These are phyloP conservation scores for Acrossocheilus wenchowensis DNA, from an alignment of 2,797 vertebrate genomes.

Conservation along the genomic window DNA sequence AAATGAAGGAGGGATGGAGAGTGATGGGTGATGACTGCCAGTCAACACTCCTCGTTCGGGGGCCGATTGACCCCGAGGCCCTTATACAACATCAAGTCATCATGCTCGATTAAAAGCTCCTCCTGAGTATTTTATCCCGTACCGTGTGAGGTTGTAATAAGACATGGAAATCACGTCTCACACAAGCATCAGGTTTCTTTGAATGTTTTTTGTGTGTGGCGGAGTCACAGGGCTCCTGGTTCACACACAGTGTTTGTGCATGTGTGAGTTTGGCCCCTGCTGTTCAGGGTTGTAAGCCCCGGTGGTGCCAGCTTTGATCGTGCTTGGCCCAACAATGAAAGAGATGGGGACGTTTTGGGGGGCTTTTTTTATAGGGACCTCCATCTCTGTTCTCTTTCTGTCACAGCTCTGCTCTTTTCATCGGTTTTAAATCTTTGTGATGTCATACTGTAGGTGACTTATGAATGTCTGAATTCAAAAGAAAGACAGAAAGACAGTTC, in stretches of 20 bases:
- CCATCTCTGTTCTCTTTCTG: conserved; percentile 13
- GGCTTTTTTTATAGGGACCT: not conserved
- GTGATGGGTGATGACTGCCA: not conserved
- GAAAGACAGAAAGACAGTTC: not conserved
- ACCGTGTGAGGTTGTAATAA: conserved; percentile 10
- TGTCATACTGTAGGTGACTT: conserved; percentile 65
- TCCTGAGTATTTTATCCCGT: conserved; percentile 2
- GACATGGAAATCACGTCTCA: conserved; percentile 28
- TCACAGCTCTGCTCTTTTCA: conserved; percentile 57
- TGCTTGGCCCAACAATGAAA: conserved; percentile 57
- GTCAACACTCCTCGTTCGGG: not conserved
- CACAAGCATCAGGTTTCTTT: not conserved
- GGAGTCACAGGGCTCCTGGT: not conserved
- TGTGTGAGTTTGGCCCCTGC: conserved; percentile 62
- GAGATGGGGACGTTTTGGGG: not conserved
- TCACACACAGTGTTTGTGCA: conserved; percentile 49
- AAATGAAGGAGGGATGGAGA: conserved; percentile 17
- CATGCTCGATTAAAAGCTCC: conserved; percentile 34
- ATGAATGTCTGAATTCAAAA: not conserved
- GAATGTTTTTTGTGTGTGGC: not conserved
- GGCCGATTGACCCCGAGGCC: not conserved
- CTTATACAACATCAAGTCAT: conserved; percentile 25
- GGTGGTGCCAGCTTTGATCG: conserved; percentile 69
- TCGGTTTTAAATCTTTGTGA: conserved; percentile 54
- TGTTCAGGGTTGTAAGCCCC: conserved; percentile 52